Evolutionary conservation across 2,888 invertebrate genomes (phyloP).

Genomic region (Molorchus minor): DNA sequence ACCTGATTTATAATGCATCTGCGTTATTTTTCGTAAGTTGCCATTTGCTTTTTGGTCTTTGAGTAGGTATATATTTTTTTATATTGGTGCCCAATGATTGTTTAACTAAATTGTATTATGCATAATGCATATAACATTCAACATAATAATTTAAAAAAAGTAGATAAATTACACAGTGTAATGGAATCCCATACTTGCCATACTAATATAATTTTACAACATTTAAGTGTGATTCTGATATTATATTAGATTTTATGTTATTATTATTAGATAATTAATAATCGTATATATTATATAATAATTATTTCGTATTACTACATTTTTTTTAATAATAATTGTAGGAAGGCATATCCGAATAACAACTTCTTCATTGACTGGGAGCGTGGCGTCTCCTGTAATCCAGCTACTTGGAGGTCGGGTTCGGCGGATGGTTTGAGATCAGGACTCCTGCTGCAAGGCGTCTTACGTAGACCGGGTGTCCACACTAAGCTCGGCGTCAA

Average conservation of each 20-base stretch:
- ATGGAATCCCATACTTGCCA: no score
- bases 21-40: no score
- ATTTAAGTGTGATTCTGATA: not conserved
- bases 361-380: constrained; percentile 71
- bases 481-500: constrained; percentile 97
- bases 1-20: no score
- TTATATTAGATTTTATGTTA: not conserved
- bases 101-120: no score
- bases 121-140: no score
- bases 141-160: no score
- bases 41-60: no score
- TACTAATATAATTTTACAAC: no score
- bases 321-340: constrained; percentile 6
- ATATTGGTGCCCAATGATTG: no score
- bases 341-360: constrained; percentile 13
- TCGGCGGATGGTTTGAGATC: constrained; percentile 92
- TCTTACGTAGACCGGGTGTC: constrained; percentile 90
- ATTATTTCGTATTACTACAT: not conserved
- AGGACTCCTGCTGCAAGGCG: constrained; percentile 75
- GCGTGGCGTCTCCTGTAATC: constrained; percentile 98
- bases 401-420: constrained; percentile 91
- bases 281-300: not conserved
- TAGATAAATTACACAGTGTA: no score
- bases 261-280: not conserved
- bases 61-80: no score